Evolutionary conservation across 2,113 vertebrate species (phyloP).

Genomic region (Athene cunicularia): DNA sequence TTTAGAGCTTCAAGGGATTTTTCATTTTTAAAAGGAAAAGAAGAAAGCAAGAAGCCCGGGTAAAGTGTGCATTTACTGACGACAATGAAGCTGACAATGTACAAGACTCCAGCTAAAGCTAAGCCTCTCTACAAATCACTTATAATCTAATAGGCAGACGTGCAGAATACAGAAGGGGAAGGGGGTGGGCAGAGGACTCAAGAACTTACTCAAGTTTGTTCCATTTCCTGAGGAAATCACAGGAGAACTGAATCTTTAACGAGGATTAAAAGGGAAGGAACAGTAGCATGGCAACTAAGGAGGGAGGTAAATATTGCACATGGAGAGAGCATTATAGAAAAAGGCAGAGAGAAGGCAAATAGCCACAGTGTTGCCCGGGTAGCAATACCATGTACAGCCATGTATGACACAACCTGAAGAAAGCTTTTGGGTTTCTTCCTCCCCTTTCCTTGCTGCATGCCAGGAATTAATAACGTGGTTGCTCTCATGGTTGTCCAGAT

Average conservation of each 20-base stretch:
- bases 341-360: background rate
- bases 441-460: background rate
- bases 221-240: slow-evolving; percentile 58
- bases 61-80: slow-evolving; percentile 22
- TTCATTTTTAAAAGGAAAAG: slow-evolving; percentile 53
- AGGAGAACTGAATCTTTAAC: background rate
- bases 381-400: background rate
- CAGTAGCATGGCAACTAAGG: background rate
- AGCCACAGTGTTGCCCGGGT: background rate
- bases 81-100: slow-evolving; percentile 27
- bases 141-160: slow-evolving; percentile 37
- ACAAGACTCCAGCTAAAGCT: slow-evolving; percentile 11
- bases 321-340: background rate
- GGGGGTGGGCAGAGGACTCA: background rate
- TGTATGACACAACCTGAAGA: background rate
- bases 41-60: slow-evolving; percentile 29
- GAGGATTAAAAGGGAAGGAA: background rate
- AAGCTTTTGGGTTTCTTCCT: background rate
- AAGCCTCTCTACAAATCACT: slow-evolving; percentile 43
- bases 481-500: background rate
- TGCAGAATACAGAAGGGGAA: slow-evolving; percentile 3
- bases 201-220: slow-evolving; percentile 31
- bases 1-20: slow-evolving; percentile 42
- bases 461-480: background rate
- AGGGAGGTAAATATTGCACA: background rate